Conservation (phyloP, 2,113 vertebrate species). For the Plecotus auritus region DNA sequence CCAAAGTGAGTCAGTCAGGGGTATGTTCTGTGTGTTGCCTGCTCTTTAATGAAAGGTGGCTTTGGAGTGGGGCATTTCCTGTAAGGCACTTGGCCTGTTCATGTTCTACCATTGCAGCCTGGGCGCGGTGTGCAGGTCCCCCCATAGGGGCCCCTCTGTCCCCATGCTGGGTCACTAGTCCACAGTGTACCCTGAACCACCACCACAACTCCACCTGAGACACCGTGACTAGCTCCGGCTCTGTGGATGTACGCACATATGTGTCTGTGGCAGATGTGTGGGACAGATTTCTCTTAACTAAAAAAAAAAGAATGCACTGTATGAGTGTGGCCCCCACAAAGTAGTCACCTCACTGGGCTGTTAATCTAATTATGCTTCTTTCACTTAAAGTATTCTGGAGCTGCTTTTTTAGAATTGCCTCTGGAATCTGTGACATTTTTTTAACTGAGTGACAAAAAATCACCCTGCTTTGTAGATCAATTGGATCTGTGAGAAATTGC, state of each 20-base stretch:
- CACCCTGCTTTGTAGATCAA: not conserved
- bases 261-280: not conserved
- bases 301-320: not conserved
- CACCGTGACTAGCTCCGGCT: not conserved
- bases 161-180: not conserved
- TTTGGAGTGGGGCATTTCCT: not conserved
- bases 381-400: not conserved
- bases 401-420: not conserved
- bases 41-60: not conserved
- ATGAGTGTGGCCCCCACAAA: not conserved
- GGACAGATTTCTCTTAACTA: not conserved
- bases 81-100: not conserved
- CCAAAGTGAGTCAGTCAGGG: not conserved
- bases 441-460: not conserved
- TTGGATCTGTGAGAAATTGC: constrained; percentile 6
- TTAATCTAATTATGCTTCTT: not conserved
- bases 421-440: not conserved
- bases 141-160: not conserved
- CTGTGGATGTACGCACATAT: fast-evolving
- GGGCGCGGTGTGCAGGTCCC: not conserved
- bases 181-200: not conserved
- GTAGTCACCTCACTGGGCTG: not conserved
- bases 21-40: fast-evolving
- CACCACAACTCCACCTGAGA: not conserved
- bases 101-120: not conserved